phyloP scores from a whole-genome alignment of 35 echinoderm and acorn worm genomes.

The Amphiura filiformis region DNA sequence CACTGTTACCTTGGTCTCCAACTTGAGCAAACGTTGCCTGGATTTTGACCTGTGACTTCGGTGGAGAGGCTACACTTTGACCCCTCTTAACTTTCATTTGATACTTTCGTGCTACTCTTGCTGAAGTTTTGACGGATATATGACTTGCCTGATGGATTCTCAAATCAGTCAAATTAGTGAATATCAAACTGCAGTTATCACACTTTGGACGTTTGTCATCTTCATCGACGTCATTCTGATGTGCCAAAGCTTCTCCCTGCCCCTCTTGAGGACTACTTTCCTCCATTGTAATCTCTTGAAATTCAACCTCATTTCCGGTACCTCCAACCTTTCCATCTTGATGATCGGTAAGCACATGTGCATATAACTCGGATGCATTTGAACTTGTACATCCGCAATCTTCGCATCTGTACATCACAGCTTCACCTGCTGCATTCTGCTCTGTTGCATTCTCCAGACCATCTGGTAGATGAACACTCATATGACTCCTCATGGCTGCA shows the following conservation, averaged over 20 bases:
- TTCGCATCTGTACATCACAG: background rate
- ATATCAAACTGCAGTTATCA: background rate
- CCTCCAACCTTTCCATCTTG: background rate
- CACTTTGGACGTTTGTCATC: background rate
- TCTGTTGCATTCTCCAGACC: background rate
- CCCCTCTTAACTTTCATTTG: no score
- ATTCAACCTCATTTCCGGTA: no score
- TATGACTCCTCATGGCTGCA: background rate
- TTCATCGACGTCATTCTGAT: no score
- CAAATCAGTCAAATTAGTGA: background rate
- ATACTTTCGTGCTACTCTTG: no score
- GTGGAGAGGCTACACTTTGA: no score
- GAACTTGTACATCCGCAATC: background rate
- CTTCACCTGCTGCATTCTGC: background rate
- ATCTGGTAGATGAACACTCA: background rate
- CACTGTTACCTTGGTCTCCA: no score
- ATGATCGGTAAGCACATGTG: background rate
- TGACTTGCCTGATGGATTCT: background rate
- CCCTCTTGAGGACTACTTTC: no score
- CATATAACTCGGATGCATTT: background rate
- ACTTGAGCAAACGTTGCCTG: no score
- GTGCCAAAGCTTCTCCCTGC: no score
- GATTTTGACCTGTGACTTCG: no score
- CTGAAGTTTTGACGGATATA: background rate
- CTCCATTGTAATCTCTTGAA: no score